Conservation (phyloP, 2,797 vertebrate genomes). For the Rhinoraja longicauda region DNA sequence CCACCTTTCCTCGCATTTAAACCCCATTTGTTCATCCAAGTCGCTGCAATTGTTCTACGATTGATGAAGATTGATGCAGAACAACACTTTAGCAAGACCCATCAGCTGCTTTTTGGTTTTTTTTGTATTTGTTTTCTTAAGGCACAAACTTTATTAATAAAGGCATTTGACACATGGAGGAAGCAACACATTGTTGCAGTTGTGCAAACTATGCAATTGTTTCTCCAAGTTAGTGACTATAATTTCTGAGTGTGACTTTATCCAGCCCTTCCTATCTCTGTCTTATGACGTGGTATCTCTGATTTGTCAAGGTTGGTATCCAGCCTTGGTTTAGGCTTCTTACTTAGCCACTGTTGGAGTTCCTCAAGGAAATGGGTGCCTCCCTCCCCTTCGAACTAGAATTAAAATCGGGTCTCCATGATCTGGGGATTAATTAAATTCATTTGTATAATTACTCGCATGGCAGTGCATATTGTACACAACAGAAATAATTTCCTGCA, state of each 20-base stretch:
- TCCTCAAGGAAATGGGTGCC: background rate
- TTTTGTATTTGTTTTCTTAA: background rate
- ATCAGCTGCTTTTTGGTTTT: background rate
- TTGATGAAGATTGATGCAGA: background rate
- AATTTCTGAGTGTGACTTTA: background rate
- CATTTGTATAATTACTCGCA: background rate
- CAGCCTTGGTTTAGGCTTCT: background rate
- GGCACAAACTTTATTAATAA: background rate
- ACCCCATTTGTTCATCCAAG: background rate
- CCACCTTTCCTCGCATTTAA: too few relatives aligned
- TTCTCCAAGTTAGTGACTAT: background rate
- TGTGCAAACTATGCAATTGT: background rate
- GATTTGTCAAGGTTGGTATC: background rate
- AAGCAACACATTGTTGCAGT: background rate
- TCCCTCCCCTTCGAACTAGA: background rate
- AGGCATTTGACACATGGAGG: background rate
- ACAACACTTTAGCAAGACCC: background rate
- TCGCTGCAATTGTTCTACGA: background rate
- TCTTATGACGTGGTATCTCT: background rate
- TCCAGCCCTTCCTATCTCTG: background rate
- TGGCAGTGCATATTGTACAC: background rate
- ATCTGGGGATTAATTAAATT: background rate
- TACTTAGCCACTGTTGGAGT: background rate
- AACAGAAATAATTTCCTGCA: conserved; percentile 3
- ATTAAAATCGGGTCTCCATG: background rate